phyloP scores from a whole-genome alignment of 2,797 vertebrate species.

The Gymnocypris eckloni region DNA sequence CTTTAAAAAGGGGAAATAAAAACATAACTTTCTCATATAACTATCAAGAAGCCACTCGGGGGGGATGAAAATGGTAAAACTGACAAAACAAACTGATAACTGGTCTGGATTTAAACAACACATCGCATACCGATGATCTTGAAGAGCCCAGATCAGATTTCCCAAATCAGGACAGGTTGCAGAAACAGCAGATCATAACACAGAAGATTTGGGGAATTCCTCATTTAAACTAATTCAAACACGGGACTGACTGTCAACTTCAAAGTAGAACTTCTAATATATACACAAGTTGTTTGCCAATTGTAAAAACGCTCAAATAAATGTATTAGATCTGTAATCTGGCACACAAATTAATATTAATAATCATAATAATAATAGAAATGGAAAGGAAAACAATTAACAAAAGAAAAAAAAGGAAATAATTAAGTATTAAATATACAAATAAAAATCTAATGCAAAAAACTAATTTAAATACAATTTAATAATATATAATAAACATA shows the following conservation, averaged over 20 bases:
- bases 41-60: constrained; percentile 7
- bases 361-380: neutral
- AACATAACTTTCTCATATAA: constrained; percentile 9
- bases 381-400: neutral
- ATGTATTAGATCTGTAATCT: neutral
- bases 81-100: constrained; percentile 33
- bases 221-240: neutral
- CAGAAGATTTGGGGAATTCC: neutral
- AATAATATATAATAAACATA: no score
- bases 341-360: neutral
- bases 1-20: constrained; percentile 11
- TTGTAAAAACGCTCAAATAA: neutral
- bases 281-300: neutral
- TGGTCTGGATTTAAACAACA: constrained; percentile 14
- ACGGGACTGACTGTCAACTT: neutral
- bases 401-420: no score
- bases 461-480: neutral
- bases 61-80: neutral
- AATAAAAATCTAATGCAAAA: neutral
- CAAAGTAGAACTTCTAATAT: neutral
- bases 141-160: neutral
- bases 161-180: neutral
- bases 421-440: no score
- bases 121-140: neutral
- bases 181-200: neutral